phyloP scores from a whole-genome alignment of 2,888 invertebrate genomes.

The Sympetrum striolatum region DNA sequence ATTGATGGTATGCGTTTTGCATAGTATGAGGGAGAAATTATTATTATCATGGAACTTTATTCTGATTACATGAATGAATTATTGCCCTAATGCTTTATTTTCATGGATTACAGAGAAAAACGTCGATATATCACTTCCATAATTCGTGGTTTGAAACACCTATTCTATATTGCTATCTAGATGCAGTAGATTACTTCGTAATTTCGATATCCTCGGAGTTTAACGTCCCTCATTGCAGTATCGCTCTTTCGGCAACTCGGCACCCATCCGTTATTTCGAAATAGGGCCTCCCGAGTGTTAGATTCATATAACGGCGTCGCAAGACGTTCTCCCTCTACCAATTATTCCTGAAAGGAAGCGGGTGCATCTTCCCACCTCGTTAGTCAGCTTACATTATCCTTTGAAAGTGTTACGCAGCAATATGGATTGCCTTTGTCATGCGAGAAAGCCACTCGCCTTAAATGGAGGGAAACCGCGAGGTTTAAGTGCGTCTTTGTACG shows the following conservation, averaged over 20 bases:
- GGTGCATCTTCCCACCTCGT: constrained; percentile 9
- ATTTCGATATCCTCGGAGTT: background rate
- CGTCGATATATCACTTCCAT: too few species aligned
- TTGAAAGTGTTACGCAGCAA: constrained; percentile 17
- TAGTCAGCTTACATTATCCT: constrained; percentile 25
- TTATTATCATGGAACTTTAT: too few species aligned
- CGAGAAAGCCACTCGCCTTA: constrained; percentile 29
- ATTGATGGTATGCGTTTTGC: too few species aligned
- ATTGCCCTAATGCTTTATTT: too few species aligned
- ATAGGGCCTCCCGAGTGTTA: background rate
- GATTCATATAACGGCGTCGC: background rate
- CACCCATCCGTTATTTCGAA: background rate
- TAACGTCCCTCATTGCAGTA: too few species aligned
- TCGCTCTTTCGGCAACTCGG: background rate
- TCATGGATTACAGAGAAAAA: too few species aligned
- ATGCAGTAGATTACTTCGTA: too few species aligned
- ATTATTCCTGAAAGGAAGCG: background rate
- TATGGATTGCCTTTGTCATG: constrained; percentile 35
- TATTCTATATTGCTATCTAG: too few species aligned
- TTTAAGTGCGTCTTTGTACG: background rate
- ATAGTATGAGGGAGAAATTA: too few species aligned
- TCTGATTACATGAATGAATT: too few species aligned
- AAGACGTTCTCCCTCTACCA: background rate
- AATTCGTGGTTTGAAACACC: too few species aligned
- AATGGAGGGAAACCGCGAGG: constrained; percentile 13